phyloP scores from a whole-genome alignment of 2,797 vertebrate species.

The Otolemur crassicaudatus region DNA sequence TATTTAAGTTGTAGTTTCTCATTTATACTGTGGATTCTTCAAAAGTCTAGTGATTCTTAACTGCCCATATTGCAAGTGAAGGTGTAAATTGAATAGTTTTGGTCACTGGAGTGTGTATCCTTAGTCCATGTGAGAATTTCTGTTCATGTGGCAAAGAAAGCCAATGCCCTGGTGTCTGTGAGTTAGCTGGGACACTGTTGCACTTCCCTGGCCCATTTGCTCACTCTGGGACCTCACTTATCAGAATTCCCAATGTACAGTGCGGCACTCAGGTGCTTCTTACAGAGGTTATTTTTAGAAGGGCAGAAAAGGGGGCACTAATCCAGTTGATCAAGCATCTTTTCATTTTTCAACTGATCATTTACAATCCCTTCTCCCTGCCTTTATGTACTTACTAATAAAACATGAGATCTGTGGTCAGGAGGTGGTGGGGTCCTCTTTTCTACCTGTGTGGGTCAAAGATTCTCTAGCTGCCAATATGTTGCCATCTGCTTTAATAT shows the following conservation, averaged over 20 bases:
- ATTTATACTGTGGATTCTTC: conserved; percentile 26
- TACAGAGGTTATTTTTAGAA: background rate
- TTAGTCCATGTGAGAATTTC: background rate
- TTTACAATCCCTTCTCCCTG: background rate
- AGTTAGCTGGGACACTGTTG: background rate
- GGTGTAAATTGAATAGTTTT: background rate
- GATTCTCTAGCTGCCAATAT: background rate
- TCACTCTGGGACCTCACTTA: background rate
- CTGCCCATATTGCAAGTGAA: background rate
- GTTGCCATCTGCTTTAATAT: background rate
- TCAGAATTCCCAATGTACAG: background rate
- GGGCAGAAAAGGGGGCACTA: background rate
- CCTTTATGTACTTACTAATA: conserved; percentile 1
- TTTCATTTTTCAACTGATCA: background rate
- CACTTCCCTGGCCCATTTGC: background rate
- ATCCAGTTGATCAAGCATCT: background rate
- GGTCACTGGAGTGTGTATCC: background rate
- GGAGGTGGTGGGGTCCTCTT: background rate
- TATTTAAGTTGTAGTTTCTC: background rate
- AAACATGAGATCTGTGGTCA: background rate
- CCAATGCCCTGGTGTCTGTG: background rate
- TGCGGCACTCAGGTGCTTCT: background rate
- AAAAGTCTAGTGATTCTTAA: background rate
- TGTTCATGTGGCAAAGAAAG: background rate
- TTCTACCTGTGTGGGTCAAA: background rate